These are phyloP conservation scores for Drosophila ezoana DNA, from an alignment of 2,888 invertebrate genomes.

Conservation along the genomic window DNA sequence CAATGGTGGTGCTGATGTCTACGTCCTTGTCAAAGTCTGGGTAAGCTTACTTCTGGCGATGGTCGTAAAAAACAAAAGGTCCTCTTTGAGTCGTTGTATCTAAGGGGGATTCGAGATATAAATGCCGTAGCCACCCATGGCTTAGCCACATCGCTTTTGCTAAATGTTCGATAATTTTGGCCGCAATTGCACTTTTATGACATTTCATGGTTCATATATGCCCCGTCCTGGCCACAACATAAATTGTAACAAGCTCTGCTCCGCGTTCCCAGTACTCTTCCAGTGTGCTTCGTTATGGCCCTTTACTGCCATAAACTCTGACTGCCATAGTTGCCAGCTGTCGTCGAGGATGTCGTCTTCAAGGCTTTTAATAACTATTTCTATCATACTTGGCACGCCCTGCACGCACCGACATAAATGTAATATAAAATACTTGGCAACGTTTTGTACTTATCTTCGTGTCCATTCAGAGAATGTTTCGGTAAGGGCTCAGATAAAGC, in stretches of 20 bases:
- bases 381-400: constrained; percentile 74
- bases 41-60: constrained; percentile 55
- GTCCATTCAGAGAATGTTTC: constrained; percentile 16
- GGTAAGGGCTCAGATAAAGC: constrained; percentile 1
- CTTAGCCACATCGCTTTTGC: constrained; percentile 68
- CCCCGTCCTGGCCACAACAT: constrained; percentile 46
- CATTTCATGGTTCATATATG: constrained; percentile 72
- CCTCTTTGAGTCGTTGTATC: constrained; percentile 20
- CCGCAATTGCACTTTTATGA: constrained; percentile 77
- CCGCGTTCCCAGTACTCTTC: constrained; percentile 38
- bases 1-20: constrained; percentile 24
- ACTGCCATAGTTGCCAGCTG: constrained; percentile 62
- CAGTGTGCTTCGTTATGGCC: constrained; percentile 17
- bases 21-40: constrained; percentile 15
- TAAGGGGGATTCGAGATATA: constrained; percentile 40
- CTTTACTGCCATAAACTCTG: constrained; percentile 47
- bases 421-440: constrained; percentile 64
- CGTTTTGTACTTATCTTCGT: constrained; percentile 71
- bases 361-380: constrained; percentile 76
- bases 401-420: constrained; percentile 67
- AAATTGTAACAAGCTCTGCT: constrained; percentile 64
- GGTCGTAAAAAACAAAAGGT: constrained; percentile 62
- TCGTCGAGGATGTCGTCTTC: constrained; percentile 49
- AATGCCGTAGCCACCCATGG: constrained; percentile 66
- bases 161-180: constrained; percentile 80